Percentiles rank a stretch among this genome's conserved stretches.
Evolutionary conservation across 2,888 invertebrate species (phyloP).

Genomic region (Cerceris rybyensis): DNA sequence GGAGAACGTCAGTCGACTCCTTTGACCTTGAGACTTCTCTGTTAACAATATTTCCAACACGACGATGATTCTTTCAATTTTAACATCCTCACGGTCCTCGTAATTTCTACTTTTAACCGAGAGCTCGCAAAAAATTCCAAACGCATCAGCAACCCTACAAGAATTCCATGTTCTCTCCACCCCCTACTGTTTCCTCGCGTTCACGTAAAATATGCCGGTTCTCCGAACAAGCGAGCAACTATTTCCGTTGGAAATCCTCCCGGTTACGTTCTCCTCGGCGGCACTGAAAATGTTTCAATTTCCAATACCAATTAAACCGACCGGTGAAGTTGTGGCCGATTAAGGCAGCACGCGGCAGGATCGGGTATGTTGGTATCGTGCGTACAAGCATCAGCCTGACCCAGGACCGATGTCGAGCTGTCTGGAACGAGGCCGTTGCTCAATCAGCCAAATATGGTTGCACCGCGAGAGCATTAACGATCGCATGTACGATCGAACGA

Average conservation of each 20-base stretch:
- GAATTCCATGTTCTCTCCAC: no score
- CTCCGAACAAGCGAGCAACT: not conserved
- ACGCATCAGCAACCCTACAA: no score
- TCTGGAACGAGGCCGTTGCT: conserved; percentile 65
- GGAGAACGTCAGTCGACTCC: no score
- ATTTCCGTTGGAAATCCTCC: conserved; percentile 17
- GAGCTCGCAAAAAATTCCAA: no score
- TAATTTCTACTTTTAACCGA: no score
- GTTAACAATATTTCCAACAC: no score
- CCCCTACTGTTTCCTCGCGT: no score
- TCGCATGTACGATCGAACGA: no score
- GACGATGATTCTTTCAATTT: no score
- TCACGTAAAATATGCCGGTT: not conserved
- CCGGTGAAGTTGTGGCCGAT: conserved; percentile 26
- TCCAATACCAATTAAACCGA: conserved; percentile 45
- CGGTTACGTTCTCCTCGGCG: not conserved
- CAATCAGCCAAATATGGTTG: conserved; percentile 68
- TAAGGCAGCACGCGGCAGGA: conserved; percentile 20
- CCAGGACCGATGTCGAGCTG: conserved; percentile 45
- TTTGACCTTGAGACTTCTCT: no score
- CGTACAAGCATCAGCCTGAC: conserved; percentile 18
- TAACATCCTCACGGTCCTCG: no score
- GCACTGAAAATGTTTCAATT: conserved; percentile 42
- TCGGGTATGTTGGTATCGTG: not conserved
- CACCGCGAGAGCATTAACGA: conserved; percentile 19